Percentiles rank a stretch among this genome's conserved stretches.
These are phyloP conservation scores for Megalurothrips usitatus DNA, from an alignment of 2,888 invertebrate species.

Conservation along the genomic window DNA sequence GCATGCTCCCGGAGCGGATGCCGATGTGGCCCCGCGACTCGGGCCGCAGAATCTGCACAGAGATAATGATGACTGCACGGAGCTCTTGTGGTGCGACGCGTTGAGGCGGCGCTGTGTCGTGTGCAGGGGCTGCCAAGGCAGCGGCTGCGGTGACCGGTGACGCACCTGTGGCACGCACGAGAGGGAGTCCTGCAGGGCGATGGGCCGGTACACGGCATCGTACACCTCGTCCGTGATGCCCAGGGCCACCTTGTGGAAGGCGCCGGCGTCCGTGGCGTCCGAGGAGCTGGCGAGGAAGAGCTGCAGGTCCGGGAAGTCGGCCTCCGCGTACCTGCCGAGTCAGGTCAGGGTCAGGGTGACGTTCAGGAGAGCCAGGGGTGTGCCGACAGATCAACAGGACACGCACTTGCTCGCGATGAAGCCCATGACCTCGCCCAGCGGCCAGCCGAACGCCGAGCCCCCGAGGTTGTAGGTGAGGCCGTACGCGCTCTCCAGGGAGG, in stretches of 20 bases:
- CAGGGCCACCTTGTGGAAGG: conserved; percentile 34
- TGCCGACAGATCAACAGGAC: conserved; percentile 32
- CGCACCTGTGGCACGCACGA: conserved; percentile 36
- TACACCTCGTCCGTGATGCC: conserved; percentile 37
- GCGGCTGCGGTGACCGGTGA: not conserved
- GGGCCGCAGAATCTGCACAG: conserved; percentile 62
- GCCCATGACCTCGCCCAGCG: conserved; percentile 72
- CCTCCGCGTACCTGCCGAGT: not conserved
- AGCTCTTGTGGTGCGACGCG: not conserved
- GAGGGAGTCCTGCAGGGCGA: conserved; percentile 32
- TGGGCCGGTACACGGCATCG: conserved; percentile 31
- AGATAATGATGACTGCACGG: not conserved
- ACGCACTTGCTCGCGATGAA: conserved; percentile 64
- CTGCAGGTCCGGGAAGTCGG: conserved; percentile 34
- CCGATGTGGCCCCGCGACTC: conserved; percentile 53
- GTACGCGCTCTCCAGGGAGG: conserved; percentile 56
- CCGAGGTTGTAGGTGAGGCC: conserved; percentile 57
- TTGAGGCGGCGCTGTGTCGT: not conserved
- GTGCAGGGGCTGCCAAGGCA: not conserved
- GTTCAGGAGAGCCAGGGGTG: not conserved
- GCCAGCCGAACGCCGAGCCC: conserved; percentile 69
- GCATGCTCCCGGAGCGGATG: conserved; percentile 49
- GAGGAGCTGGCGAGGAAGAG: conserved; percentile 38
- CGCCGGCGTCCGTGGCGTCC: conserved; percentile 41
- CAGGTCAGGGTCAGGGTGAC: not conserved